A percentile compares a stretch with the other conserved stretches of the same genome.
Evolutionary conservation across 2,797 vertebrate genomes (phyloP).

Genomic region (Podarcis lilfordi): DNA sequence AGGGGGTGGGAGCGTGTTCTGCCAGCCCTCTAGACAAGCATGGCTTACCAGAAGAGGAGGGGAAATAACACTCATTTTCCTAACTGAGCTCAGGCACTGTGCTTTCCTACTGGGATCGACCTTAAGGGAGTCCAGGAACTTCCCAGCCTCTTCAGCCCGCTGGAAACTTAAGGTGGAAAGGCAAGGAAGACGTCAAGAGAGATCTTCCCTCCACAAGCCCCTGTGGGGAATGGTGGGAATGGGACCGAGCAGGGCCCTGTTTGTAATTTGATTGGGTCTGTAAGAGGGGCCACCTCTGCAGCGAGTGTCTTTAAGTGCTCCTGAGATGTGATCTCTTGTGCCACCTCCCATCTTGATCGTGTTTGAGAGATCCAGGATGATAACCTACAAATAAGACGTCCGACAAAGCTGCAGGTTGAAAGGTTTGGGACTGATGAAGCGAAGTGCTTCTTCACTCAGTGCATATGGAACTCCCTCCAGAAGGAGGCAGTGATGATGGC

Average conservation of each 20-base stretch:
- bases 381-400: too few species aligned
- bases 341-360: neutral
- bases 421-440: too few species aligned
- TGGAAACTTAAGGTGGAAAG: slow-evolving; percentile 33
- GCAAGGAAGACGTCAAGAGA: neutral
- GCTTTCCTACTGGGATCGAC: neutral
- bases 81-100: neutral
- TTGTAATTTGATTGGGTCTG: neutral
- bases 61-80: neutral
- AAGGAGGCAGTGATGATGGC: too few species aligned
- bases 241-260: neutral
- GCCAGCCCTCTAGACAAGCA: neutral
- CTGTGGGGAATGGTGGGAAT: neutral
- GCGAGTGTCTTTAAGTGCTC: neutral
- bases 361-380: neutral
- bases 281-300: too few species aligned
- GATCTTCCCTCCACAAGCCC: neutral
- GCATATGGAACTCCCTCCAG: too few species aligned
- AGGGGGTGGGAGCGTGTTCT: slow-evolving; percentile 11
- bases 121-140: slow-evolving; percentile 22
- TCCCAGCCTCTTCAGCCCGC: neutral
- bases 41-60: slow-evolving; percentile 11
- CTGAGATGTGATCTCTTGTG: neutral
- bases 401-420: too few species aligned
- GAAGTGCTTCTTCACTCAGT: too few species aligned